These are phyloP conservation scores for Engystomops pustulosus DNA, from an alignment of 2,113 vertebrate species.

Conservation along the genomic window DNA sequence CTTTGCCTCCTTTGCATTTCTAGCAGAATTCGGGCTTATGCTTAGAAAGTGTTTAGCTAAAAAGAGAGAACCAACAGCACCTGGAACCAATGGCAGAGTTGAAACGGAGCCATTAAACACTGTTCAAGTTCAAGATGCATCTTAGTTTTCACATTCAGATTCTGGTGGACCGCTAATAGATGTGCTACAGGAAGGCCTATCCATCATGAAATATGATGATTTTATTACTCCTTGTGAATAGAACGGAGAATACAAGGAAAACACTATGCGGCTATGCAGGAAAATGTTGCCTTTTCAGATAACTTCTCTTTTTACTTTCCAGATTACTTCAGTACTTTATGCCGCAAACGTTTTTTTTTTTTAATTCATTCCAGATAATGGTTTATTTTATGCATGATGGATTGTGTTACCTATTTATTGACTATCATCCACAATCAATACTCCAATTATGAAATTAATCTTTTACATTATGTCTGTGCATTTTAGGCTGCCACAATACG, in stretches of 20 bases:
- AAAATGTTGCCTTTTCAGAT: not conserved
- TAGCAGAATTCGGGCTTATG: constrained; percentile 61
- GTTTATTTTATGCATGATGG: not conserved
- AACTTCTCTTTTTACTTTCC: no score
- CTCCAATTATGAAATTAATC: not conserved
- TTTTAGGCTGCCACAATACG: not conserved
- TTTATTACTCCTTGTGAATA: constrained; percentile 14
- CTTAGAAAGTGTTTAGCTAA: not conserved
- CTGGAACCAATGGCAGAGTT: not conserved
- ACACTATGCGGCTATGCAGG: not conserved
- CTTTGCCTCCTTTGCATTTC: constrained; percentile 71
- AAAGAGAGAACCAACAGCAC: fast-evolving
- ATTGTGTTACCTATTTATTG: constrained; percentile 5
- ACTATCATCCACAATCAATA: not conserved
- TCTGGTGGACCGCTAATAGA: not conserved
- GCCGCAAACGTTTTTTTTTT: not conserved
- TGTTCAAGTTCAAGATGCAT: not conserved
- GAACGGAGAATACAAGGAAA: not conserved
- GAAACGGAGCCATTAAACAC: constrained; percentile 77
- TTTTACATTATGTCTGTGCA: not conserved
- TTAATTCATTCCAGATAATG: constrained; percentile 5
- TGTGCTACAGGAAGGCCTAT: not conserved
- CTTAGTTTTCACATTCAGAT: not conserved
- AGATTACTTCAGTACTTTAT: no score
- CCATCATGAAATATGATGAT: not conserved